These are phyloP conservation scores for Stenodema calcarata DNA, from an alignment of 2,888 invertebrate species.

Conservation along the genomic window DNA sequence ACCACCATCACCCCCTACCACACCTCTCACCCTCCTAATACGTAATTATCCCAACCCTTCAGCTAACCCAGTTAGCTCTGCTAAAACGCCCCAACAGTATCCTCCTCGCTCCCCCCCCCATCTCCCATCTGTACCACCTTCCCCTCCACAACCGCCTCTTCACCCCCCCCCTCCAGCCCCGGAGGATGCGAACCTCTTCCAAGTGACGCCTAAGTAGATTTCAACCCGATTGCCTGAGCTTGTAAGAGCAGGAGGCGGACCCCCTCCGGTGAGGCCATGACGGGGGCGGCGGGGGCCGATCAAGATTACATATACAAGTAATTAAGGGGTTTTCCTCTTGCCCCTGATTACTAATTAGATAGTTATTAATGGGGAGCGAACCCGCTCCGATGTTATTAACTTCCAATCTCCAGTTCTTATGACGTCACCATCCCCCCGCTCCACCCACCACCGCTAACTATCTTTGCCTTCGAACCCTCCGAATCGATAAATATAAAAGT, in stretches of 20 bases:
- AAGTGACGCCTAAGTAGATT: conserved; percentile 50
- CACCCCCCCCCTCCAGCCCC: conserved; percentile 23
- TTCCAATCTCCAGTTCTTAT: conserved; percentile 50
- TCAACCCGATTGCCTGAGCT: conserved; percentile 47
- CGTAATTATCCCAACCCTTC: conserved; percentile 46
- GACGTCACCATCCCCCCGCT: conserved; percentile 23
- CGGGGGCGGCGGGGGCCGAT: conserved; percentile 19
- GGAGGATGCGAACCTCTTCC: conserved; percentile 50
- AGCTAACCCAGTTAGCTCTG: conserved; percentile 46
- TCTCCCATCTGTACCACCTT: no score
- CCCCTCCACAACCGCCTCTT: not conserved
- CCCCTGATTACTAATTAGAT: conserved; percentile 55
- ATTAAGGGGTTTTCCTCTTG: conserved; percentile 50
- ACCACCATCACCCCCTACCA: not conserved
- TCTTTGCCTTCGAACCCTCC: not conserved
- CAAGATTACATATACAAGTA: conserved; percentile 52
- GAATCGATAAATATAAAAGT: conserved; percentile 20
- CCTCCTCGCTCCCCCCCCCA: not conserved
- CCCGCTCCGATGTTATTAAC: conserved; percentile 48
- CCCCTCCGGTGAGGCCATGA: not conserved
- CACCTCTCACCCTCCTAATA: conserved; percentile 13
- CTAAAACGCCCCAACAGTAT: conserved; percentile 52
- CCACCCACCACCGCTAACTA: not conserved
- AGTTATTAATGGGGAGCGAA: conserved; percentile 55
- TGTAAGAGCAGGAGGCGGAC: conserved; percentile 10